A percentile compares a stretch with the other conserved stretches of the same genome.
These are phyloP conservation scores for Lamproptera curius DNA, from an alignment of 2,888 invertebrate genomes.

Conservation along the genomic window DNA sequence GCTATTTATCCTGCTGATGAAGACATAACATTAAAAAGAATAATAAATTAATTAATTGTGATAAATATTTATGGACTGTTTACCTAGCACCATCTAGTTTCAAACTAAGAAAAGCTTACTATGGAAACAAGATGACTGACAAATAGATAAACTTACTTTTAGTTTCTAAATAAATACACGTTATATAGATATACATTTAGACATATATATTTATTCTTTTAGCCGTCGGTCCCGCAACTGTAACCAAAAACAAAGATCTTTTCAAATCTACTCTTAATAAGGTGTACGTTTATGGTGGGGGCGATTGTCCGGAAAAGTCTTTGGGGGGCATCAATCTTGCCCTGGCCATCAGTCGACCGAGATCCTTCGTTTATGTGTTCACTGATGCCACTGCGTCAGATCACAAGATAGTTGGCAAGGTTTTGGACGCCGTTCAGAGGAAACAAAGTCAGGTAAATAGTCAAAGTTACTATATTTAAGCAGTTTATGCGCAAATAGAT, in stretches of 20 bases:
- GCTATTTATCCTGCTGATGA: too few relatives aligned
- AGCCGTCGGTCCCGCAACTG: conserved; percentile 82
- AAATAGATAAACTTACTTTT: too few relatives aligned
- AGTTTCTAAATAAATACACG: too few relatives aligned
- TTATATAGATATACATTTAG: too few relatives aligned
- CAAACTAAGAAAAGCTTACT: too few relatives aligned
- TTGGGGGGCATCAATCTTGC: conserved; percentile 82
- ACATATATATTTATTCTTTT: conserved; percentile 1
- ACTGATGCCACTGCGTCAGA: conserved; percentile 87
- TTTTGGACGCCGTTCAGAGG: conserved; percentile 82
- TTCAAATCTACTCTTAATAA: conserved; percentile 77
- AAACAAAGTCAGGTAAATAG: conserved; percentile 82
- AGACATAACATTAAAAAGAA: too few relatives aligned
- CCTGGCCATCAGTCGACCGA: conserved; percentile 79
- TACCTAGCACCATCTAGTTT: too few relatives aligned
- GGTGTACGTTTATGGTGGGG: conserved; percentile 82
- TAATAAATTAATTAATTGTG: too few relatives aligned
- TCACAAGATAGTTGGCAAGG: conserved; percentile 77
- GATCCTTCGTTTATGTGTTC: conserved; percentile 86
- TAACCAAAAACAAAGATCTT: conserved; percentile 79
- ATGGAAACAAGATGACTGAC: too few relatives aligned
- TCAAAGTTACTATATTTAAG: too few relatives aligned
- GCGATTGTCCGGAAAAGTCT: conserved; percentile 86
- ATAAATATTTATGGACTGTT: too few relatives aligned
- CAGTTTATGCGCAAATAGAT: too few relatives aligned